Evolutionary conservation across 2,888 invertebrate genomes (phyloP).

Genomic region (Cryptophagus acutangulus): DNA sequence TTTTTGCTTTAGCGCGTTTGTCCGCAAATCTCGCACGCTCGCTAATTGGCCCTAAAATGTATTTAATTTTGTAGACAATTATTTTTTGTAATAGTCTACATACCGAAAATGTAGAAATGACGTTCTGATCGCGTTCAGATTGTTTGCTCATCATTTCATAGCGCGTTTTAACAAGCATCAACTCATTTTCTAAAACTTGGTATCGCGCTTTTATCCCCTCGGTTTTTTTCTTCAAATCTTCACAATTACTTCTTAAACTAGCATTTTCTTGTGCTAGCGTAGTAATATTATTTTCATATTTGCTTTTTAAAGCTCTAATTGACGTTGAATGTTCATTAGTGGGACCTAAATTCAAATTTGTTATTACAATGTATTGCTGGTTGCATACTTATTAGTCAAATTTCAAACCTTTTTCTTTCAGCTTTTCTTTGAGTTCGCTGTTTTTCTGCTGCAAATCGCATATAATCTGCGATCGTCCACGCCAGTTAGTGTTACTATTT

Average conservation of each 20-base stretch:
- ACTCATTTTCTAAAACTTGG: slow-evolving; percentile 63
- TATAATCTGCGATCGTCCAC: slow-evolving; percentile 74
- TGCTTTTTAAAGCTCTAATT: too few relatives aligned
- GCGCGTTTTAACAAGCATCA: slow-evolving; percentile 55
- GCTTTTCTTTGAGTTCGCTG: slow-evolving; percentile 60
- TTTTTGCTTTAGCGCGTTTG: slow-evolving; percentile 51
- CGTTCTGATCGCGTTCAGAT: slow-evolving; percentile 58
- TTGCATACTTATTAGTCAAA: too few relatives aligned
- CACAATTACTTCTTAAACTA: slow-evolving; percentile 52
- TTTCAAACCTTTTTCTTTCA: too few relatives aligned
- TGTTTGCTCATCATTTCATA: slow-evolving; percentile 59
- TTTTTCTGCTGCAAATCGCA: slow-evolving; percentile 63
- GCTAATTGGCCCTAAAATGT: slow-evolving; percentile 53
- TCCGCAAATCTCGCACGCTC: slow-evolving; percentile 50
- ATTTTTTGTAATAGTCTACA: slow-evolving; percentile 14
- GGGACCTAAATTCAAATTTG: too few relatives aligned
- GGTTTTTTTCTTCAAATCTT: slow-evolving; percentile 58
- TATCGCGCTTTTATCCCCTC: slow-evolving; percentile 65
- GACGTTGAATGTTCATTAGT: too few relatives aligned
- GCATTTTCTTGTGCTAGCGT: slow-evolving; percentile 49
- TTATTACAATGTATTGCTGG: too few relatives aligned
- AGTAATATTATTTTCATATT: too few relatives aligned
- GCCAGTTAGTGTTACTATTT: slow-evolving; percentile 59
- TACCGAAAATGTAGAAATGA: slow-evolving; percentile 60
- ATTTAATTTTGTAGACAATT: slow-evolving; percentile 5